phyloP scores from a whole-genome alignment of 2,113 vertebrate genomes.

The Nanorana parkeri region DNA sequence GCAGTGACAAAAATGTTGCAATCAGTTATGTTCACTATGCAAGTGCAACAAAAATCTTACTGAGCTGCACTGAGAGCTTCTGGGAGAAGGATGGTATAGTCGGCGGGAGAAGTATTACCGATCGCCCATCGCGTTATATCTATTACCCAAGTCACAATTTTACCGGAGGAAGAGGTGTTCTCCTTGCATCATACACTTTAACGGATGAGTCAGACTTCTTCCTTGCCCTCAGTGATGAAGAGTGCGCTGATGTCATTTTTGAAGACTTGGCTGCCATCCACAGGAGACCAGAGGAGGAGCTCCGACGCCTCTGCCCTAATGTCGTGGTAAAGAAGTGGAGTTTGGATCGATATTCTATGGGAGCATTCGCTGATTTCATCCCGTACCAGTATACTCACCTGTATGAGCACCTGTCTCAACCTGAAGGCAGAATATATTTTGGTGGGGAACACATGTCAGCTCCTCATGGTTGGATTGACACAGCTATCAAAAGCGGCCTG shows the following conservation, averaged over 20 bases:
- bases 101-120: slow-evolving; percentile 64
- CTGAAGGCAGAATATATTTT: slow-evolving; percentile 63
- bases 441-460: slow-evolving; percentile 62
- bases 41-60: slow-evolving; percentile 65
- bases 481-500: slow-evolving; percentile 64
- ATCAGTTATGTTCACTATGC: slow-evolving; percentile 63
- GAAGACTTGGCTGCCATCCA: slow-evolving; percentile 64
- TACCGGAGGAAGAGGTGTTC: slow-evolving; percentile 59
- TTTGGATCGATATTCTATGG: slow-evolving; percentile 63
- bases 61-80: slow-evolving; percentile 65
- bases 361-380: slow-evolving; percentile 65
- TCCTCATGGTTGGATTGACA: slow-evolving; percentile 69
- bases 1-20: slow-evolving; percentile 51
- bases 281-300: slow-evolving; percentile 46
- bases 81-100: slow-evolving; percentile 63
- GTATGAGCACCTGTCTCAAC: background rate
- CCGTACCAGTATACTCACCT: slow-evolving; percentile 51
- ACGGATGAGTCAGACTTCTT: slow-evolving; percentile 59
- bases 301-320: slow-evolving; percentile 60
- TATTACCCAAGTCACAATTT: slow-evolving; percentile 61
- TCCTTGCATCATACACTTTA: slow-evolving; percentile 67
- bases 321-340: slow-evolving; percentile 66
- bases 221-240: slow-evolving; percentile 21
- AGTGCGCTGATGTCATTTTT: slow-evolving; percentile 57
- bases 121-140: slow-evolving; percentile 61